Evolutionary conservation across 2,113 vertebrate genomes (phyloP).

Genomic region (Gymnorhina tibicen): DNA sequence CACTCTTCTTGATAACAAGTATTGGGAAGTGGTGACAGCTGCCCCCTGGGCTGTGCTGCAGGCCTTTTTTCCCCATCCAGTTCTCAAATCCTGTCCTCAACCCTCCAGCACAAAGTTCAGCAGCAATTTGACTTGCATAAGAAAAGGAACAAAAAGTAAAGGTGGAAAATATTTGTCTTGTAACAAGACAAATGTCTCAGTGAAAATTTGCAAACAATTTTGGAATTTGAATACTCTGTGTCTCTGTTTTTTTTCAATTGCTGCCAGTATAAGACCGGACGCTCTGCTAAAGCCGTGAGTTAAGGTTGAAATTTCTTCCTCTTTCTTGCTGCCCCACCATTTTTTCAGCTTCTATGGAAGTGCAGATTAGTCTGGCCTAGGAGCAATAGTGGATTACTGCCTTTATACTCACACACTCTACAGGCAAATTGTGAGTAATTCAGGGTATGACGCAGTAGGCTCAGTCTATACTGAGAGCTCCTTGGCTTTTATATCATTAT

Average conservation of each 20-base stretch:
- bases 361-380: background rate
- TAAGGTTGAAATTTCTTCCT: background rate
- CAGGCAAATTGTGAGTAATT: background rate
- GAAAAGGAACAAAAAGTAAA: background rate
- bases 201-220: background rate
- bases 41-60: background rate
- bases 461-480: background rate
- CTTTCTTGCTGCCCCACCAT: background rate
- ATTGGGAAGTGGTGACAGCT: background rate
- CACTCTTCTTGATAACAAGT: background rate
- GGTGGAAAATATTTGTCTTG: background rate
- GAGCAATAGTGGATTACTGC: background rate
- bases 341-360: background rate
- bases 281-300: background rate
- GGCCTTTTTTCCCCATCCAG: background rate
- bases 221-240: background rate
- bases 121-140: background rate
- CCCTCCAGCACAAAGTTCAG: background rate
- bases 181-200: background rate
- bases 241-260: background rate
- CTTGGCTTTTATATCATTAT: background rate
- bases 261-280: background rate
- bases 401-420: background rate
- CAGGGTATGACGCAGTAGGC: rapidly evolving
- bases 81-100: background rate